A percentile compares a stretch with the other conserved stretches of the same genome.
These are phyloP conservation scores for Leptoteleia sp. DNA, from an alignment of 1,140 invertebrate genomes.

Conservation along the genomic window DNA sequence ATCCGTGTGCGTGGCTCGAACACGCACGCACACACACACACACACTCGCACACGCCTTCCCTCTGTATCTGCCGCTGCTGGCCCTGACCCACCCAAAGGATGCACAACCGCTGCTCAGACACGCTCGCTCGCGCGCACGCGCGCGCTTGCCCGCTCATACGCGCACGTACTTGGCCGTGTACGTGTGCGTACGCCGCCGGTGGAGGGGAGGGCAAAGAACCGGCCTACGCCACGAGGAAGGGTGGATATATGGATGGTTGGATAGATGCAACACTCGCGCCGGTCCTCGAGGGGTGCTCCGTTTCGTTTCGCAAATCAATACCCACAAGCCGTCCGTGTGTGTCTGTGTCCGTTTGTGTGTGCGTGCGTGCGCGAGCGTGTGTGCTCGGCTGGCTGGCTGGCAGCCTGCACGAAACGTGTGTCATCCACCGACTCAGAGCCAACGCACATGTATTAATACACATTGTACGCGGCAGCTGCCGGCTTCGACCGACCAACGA, in stretches of 20 bases:
- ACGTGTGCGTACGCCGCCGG: slow-evolving; percentile 10
- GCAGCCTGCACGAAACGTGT: slow-evolving; percentile 74
- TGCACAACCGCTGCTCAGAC: slow-evolving; percentile 68
- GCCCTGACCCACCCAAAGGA: slow-evolving; percentile 81
- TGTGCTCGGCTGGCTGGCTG: slow-evolving; percentile 5
- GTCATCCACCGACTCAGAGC: slow-evolving; percentile 78
- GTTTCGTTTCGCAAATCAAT: slow-evolving; percentile 79
- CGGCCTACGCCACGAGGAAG: slow-evolving; percentile 54
- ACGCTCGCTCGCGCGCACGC: slow-evolving; percentile 5
- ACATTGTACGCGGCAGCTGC: slow-evolving; percentile 59
- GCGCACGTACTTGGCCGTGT: no score
- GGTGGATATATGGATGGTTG: slow-evolving; percentile 34
- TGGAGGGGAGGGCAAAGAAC: slow-evolving; percentile 48
- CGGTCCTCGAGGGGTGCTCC: slow-evolving; percentile 65
- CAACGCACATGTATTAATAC: slow-evolving; percentile 61
- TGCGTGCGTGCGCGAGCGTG: neutral
- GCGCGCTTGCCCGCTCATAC: no score
- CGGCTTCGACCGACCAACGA: slow-evolving; percentile 61
- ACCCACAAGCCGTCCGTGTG: slow-evolving; percentile 68
- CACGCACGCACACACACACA: slow-evolving; percentile 4
- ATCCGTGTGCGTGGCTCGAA: slow-evolving; percentile 1
- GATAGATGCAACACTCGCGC: slow-evolving; percentile 45
- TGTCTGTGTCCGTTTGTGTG: slow-evolving; percentile 35
- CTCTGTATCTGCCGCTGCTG: slow-evolving; percentile 59
- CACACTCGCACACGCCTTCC: slow-evolving; percentile 11